Base-by-base conservation (phyloP, 2,113 vertebrate species). In the Platichthys flesus region DNA sequence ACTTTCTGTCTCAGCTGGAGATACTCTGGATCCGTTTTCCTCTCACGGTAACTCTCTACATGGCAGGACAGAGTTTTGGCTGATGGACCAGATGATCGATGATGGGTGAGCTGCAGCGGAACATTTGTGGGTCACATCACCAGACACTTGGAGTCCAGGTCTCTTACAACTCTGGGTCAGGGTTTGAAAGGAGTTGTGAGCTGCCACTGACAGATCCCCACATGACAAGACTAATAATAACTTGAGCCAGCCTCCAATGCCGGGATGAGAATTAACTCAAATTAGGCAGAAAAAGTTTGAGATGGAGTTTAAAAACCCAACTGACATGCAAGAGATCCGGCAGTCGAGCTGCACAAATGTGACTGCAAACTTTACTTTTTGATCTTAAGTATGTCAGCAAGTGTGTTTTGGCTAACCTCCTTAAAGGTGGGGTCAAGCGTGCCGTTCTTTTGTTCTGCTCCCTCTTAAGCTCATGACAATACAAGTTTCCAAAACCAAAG, bases 401-500 rank as follows among this genome's bases (percentile, higher is more conserved):
- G 78, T 79, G 65, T 76, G 71, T 59, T 89, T 85, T 66, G 58
- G 77, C 79, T 74, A 8, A 65, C n/a, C 70, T 78, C 73, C 64
- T 51, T 42, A 79, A 55, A 81, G 45, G 71, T 10, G 0, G 31
- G 81, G 66, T 82, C 75, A 80, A 79, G 83, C 18, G 24, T 63
- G 68, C 52, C 20, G 2, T 83, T 82, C 69, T 79, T 85, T 83
- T 88, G 70, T 79, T 89, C 85, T 88, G 78, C 81, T 86, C 73
- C 85, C 54, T 83, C 66, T 51, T 67, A 67, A 74, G 78, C 83
- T 75, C 63, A 37, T 16, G 63, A 84, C 71, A 78, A 79, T 84
- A 91, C 87, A 81, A 42, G 83, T 80, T 86, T 90, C 89, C 83
- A 92, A 85, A 89, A 76, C 62, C 73, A 70, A 66, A 82, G 42